Percentiles rank a stretch among this genome's conserved stretches.
These are phyloP conservation scores for Mimachlamys varia DNA, from an alignment of 2,888 invertebrate genomes.

Conservation along the genomic window DNA sequence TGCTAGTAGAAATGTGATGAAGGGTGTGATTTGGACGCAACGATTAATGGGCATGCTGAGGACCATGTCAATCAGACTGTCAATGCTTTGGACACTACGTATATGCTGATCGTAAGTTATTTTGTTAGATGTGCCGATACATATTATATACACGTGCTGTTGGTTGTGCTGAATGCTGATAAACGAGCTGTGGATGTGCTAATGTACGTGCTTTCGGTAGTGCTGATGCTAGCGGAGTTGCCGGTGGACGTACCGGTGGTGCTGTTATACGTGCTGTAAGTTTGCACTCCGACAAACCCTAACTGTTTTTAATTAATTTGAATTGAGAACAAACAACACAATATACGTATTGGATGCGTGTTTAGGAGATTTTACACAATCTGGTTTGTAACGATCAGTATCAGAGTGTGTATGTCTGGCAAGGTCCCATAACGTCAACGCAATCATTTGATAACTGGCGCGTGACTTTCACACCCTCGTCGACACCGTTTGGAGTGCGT, in stretches of 20 bases:
- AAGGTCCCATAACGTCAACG: neutral
- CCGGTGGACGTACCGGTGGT: neutral
- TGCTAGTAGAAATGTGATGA: neutral
- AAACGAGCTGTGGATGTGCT: neutral
- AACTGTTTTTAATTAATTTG: neutral
- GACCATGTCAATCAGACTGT: too few species aligned
- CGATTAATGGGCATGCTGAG: neutral
- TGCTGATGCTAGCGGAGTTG: neutral
- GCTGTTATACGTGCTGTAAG: neutral
- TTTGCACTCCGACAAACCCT: neutral
- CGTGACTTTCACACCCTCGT: constrained; percentile 18
- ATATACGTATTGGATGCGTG: constrained; percentile 24
- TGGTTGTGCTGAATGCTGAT: too few species aligned
- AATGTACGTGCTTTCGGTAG: neutral
- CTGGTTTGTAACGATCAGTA: constrained; percentile 15
- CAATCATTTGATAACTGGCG: neutral
- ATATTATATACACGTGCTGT: too few species aligned
- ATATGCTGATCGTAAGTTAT: neutral
- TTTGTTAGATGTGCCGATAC: too few species aligned
- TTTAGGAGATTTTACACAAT: neutral
- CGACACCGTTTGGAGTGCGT: constrained; percentile 15
- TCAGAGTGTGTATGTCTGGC: constrained; percentile 10
- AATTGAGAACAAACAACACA: neutral
- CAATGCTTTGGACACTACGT: neutral
- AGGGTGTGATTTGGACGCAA: neutral